These are phyloP conservation scores for Pica pica DNA, from an alignment of 2,113 vertebrate genomes.

Conservation along the genomic window DNA sequence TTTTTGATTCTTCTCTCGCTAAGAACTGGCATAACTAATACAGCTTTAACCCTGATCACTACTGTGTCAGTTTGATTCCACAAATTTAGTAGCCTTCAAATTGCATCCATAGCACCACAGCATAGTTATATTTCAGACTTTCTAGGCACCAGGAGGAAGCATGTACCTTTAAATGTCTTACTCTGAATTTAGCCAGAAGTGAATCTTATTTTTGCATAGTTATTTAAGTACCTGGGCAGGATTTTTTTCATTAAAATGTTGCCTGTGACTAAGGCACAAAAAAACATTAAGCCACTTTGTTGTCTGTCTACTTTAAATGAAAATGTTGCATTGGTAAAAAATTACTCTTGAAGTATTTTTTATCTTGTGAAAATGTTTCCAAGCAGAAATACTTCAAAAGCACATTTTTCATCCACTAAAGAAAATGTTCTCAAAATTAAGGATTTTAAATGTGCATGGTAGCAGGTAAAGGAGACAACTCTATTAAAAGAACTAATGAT, in stretches of 20 bases:
- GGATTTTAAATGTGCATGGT: background rate
- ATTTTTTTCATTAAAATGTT: background rate
- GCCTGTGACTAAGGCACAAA: background rate
- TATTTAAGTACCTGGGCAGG: conserved; percentile 4
- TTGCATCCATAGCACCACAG: background rate
- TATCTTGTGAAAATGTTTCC: conserved; percentile 50
- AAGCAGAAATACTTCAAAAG: conserved; percentile 34
- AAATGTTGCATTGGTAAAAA: background rate
- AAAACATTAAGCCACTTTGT: background rate
- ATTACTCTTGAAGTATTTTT: conserved; percentile 36
- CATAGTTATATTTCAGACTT: conserved; percentile 21
- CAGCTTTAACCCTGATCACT: background rate
- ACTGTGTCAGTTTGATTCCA: background rate
- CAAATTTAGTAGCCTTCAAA: background rate
- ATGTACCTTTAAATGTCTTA: conserved; percentile 48
- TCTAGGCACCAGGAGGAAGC: conserved; percentile 14
- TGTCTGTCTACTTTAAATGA: conserved; percentile 27
- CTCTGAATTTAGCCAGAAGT: conserved; percentile 45
- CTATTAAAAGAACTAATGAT: background rate
- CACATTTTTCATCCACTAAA: background rate
- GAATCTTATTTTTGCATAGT: conserved; percentile 19
- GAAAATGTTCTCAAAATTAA: background rate
- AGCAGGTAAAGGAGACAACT: background rate
- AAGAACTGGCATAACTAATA: background rate
- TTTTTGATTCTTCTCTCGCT: background rate